phyloP scores from a whole-genome alignment of 2,797 vertebrate species.

The Pteronotus mesoamericanus region DNA sequence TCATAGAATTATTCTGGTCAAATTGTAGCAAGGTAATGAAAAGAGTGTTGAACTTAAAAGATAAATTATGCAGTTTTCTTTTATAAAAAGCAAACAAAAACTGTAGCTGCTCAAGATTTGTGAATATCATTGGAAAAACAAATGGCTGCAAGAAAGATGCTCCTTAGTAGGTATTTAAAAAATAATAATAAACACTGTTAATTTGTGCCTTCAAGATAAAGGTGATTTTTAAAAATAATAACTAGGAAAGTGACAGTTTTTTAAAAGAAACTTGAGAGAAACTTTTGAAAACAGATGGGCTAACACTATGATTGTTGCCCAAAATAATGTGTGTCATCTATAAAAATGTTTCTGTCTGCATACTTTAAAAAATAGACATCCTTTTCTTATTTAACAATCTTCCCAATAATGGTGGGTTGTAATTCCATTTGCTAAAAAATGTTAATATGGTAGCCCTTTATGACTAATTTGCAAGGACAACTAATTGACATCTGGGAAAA shows the following conservation, averaged over 20 bases:
- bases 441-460: not conserved
- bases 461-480: not conserved
- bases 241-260: conserved; percentile 13
- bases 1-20: not conserved
- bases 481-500: not conserved
- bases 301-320: not conserved
- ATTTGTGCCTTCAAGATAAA: conserved; percentile 5
- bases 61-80: not conserved
- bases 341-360: not conserved
- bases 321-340: not conserved
- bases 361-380: not conserved
- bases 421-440: not conserved
- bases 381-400: not conserved
- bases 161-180: not conserved
- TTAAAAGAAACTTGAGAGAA: not conserved
- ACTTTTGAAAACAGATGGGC: not conserved
- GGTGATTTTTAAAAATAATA: not conserved
- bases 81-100: not conserved
- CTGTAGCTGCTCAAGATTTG: not conserved
- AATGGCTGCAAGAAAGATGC: not conserved
- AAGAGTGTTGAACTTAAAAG: not conserved
- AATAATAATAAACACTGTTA: not conserved
- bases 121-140: not conserved
- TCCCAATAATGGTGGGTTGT: not conserved
- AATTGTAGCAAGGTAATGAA: not conserved